Evolutionary conservation across 1,140 invertebrate species (phyloP).

Genomic region (Aplysia californica): DNA sequence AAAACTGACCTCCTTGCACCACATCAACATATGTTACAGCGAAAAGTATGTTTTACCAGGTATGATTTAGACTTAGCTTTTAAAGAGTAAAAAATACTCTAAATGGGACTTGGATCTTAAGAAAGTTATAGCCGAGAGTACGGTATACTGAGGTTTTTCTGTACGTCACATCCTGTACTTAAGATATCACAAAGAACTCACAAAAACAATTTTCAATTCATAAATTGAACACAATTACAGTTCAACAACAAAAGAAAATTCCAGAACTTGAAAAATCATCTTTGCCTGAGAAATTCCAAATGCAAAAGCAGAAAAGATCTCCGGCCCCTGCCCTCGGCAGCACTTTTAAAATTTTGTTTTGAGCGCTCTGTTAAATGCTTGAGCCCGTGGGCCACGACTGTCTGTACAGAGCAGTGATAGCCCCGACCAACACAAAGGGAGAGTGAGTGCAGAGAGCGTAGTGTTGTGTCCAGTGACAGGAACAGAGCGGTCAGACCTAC

Average conservation of each 20-base stretch:
- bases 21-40: too few relatives aligned
- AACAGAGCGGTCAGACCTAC: slow-evolving; percentile 16
- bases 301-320: neutral
- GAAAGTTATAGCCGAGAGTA: neutral
- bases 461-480: neutral
- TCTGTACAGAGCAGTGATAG: slow-evolving; percentile 3
- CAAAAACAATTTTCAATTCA: too few relatives aligned
- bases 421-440: slow-evolving; percentile 20
- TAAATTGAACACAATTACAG: too few relatives aligned
- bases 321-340: neutral
- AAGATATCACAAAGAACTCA: neutral
- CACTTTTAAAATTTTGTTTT: slow-evolving; percentile 17
- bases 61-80: too few relatives aligned
- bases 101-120: neutral
- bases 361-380: slow-evolving; percentile 21
- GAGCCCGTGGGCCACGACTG: neutral
- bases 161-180: neutral
- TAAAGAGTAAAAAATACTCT: too few relatives aligned
- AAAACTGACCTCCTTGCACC: too few relatives aligned
- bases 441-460: slow-evolving; percentile 1
- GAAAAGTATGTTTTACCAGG: too few relatives aligned
- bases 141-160: neutral
- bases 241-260: neutral
- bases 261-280: neutral
- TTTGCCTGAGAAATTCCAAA: slow-evolving; percentile 10